Evolutionary conservation across 1,140 invertebrate genomes (phyloP).

Genomic region (Trypoxylus dichotomus): DNA sequence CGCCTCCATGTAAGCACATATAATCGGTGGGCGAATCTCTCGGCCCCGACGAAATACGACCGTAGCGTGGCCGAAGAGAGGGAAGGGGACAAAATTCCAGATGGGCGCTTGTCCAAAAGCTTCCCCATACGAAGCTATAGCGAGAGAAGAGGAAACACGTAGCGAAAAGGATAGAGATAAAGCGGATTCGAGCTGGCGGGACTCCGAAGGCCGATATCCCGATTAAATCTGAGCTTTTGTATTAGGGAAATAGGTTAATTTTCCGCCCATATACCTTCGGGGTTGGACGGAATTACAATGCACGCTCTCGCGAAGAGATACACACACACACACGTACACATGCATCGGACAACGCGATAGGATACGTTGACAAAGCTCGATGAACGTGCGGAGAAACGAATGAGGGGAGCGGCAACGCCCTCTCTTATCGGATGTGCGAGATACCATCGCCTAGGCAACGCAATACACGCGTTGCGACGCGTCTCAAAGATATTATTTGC

Average conservation of each 20-base stretch:
- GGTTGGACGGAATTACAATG: slow-evolving; percentile 46
- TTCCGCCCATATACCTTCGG: slow-evolving; percentile 46
- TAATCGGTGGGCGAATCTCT: too few species aligned
- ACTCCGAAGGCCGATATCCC: slow-evolving; percentile 36
- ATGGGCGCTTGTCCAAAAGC: too few species aligned
- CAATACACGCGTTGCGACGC: not conserved
- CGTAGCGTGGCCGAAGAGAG: too few species aligned
- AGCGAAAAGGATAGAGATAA: too few species aligned
- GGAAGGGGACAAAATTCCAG: too few species aligned
- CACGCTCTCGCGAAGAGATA: slow-evolving; percentile 5
- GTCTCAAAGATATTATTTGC: slow-evolving; percentile 35
- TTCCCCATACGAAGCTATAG: too few species aligned
- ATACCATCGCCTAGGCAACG: slow-evolving; percentile 34
- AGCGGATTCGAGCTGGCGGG: not conserved
- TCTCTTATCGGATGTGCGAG: slow-evolving; percentile 29
- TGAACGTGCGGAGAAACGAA: not conserved
- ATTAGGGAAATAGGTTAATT: slow-evolving; percentile 48
- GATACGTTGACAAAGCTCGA: not conserved
- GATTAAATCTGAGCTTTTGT: slow-evolving; percentile 47
- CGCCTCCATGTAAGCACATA: too few species aligned
- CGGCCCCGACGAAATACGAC: too few species aligned
- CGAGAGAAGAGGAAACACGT: too few species aligned
- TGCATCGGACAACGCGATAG: not conserved
- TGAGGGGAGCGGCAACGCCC: slow-evolving; percentile 30
- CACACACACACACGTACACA: not conserved